These are phyloP conservation scores for Plutella xylostella DNA, from an alignment of 2,888 invertebrate species.

Conservation along the genomic window DNA sequence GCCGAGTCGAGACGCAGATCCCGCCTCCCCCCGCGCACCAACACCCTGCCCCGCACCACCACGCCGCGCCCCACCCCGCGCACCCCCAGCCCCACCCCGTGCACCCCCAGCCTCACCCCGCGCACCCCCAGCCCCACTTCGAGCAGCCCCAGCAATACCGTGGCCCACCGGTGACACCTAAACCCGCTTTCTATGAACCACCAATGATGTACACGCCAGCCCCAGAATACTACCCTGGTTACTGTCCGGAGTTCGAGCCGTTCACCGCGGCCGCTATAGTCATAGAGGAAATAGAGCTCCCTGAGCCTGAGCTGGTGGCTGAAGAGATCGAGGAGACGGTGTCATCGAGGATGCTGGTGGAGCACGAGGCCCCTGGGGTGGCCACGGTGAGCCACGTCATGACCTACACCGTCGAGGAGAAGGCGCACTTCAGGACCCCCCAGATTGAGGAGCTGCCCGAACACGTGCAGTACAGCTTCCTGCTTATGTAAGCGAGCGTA, in stretches of 20 bases:
- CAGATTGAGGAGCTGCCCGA: slow-evolving; percentile 47
- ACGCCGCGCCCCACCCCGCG: too few relatives aligned
- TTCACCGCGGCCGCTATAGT: slow-evolving; percentile 28
- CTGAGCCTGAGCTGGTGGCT: slow-evolving; percentile 46
- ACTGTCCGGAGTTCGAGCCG: slow-evolving; percentile 34
- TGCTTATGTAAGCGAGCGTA: slow-evolving; percentile 36
- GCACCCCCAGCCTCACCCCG: not conserved
- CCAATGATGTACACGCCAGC: slow-evolving; percentile 34
- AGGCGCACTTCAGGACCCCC: slow-evolving; percentile 48
- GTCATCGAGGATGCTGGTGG: slow-evolving; percentile 45
- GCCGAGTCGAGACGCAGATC: slow-evolving; percentile 36
- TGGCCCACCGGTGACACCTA: slow-evolving; percentile 33
- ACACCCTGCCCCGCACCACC: slow-evolving; percentile 15
- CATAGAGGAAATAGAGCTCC: slow-evolving; percentile 30
- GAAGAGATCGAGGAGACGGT: slow-evolving; percentile 56
- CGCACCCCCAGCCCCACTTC: slow-evolving; percentile 1
- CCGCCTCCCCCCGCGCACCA: slow-evolving; percentile 28
- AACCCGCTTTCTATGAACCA: slow-evolving; percentile 41
- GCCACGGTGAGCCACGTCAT: slow-evolving; percentile 54
- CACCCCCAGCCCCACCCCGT: slow-evolving; percentile 20
- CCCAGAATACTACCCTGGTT: slow-evolving; percentile 30
- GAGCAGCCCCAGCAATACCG: not conserved
- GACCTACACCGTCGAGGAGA: slow-evolving; percentile 52
- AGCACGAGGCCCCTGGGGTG: slow-evolving; percentile 43
- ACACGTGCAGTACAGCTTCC: slow-evolving; percentile 56